phyloP scores from a whole-genome alignment of 1,140 invertebrate genomes.

The Meloidogyne floridensis region DNA sequence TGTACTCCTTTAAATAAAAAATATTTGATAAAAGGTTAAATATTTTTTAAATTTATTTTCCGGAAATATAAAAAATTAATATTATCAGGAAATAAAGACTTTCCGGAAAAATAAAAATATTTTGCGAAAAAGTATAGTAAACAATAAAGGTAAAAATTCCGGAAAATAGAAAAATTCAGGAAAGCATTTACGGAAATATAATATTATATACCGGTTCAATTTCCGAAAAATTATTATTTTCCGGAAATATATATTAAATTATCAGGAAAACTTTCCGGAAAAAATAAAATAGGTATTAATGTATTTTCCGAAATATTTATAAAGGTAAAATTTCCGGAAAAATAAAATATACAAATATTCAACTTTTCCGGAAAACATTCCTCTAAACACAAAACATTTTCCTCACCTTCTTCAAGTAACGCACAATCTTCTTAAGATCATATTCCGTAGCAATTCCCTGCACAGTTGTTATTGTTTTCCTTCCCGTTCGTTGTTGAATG shows the following conservation, averaged over 20 bases:
- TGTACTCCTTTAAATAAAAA: constrained; percentile 78
- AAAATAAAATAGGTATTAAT: constrained; percentile 37
- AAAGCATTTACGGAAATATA: too few species aligned
- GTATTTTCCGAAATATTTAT: constrained; percentile 27
- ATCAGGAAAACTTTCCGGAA: too few species aligned
- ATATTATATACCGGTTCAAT: too few species aligned
- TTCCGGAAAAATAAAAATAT: too few species aligned
- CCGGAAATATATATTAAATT: too few species aligned
- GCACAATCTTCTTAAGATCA: constrained; percentile 99
- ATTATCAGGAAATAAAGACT: too few species aligned
- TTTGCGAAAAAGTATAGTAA: too few species aligned
- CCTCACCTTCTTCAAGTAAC: constrained; percentile 95
- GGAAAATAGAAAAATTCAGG: neutral
- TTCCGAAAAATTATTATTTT: neutral
- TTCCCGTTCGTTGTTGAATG: constrained; percentile 99
- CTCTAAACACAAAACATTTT: constrained; percentile 61
- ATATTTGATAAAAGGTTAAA: neutral
- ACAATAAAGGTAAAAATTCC: too few species aligned
- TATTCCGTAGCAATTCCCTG: constrained; percentile 92
- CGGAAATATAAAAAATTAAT: too few species aligned
- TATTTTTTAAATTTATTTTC: neutral
- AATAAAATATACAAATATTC: too few species aligned
- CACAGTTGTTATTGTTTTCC: constrained; percentile 98
- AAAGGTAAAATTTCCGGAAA: neutral
- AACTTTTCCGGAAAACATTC: too few species aligned